Percentiles rank a stretch among this genome's conserved stretches.
phyloP scores from a whole-genome alignment of 2,113 vertebrate species.

The Cephalopholis sonnerati region DNA sequence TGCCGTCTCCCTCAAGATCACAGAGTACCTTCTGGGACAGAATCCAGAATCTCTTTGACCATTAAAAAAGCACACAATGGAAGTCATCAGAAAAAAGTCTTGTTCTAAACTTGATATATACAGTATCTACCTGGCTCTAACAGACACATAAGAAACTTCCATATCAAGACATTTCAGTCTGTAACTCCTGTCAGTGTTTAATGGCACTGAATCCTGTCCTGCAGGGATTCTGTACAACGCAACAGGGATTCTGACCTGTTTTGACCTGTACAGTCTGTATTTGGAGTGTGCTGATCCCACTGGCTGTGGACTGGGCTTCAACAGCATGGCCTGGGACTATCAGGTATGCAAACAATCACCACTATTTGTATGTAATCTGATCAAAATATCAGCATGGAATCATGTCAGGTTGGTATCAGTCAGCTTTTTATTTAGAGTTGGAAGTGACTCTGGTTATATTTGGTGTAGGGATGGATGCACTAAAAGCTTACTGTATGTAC shows the following conservation, averaged over 20 bases:
- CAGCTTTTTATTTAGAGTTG: too few relatives aligned
- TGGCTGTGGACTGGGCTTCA: constrained; percentile 87
- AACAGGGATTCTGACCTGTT: constrained; percentile 82
- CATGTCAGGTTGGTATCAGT: background rate
- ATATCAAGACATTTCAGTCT: background rate
- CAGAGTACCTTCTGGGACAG: background rate
- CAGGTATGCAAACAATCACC: constrained; percentile 84
- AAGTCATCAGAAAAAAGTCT: background rate
- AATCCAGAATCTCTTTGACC: background rate
- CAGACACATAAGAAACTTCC: background rate
- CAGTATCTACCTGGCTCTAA: background rate
- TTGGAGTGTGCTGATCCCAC: constrained; percentile 92
- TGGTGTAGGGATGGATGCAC: too few relatives aligned
- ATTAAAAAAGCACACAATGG: background rate
- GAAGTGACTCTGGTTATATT: too few relatives aligned
- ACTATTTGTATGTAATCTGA: background rate
- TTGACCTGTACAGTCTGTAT: constrained; percentile 87
- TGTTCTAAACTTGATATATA: background rate
- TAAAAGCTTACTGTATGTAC: too few relatives aligned
- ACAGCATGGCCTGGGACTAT: constrained; percentile 94
- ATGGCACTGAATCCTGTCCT: background rate
- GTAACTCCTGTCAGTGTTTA: background rate
- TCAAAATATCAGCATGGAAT: background rate
- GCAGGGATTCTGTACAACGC: constrained; percentile 94
- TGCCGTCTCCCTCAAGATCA: background rate